Evolutionary conservation across 2,113 vertebrate genomes (phyloP).

Genomic region (Plotosus lineatus): DNA sequence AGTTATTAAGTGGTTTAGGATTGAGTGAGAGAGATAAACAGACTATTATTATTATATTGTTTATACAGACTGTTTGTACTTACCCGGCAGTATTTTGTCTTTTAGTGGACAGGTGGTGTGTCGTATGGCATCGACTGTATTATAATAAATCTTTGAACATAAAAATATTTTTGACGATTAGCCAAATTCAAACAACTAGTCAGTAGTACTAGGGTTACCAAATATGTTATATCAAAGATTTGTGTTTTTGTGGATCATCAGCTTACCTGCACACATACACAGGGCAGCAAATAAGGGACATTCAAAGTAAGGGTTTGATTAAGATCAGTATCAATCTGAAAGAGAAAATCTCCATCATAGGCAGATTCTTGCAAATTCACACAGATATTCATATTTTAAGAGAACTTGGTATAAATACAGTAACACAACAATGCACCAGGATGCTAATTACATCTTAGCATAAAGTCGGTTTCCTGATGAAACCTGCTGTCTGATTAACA

Average conservation of each 20-base stretch:
- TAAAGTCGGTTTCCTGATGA: too few relatives aligned
- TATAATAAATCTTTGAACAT: conserved; percentile 63
- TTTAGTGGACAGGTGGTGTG: conserved; percentile 74
- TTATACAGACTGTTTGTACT: conserved; percentile 57
- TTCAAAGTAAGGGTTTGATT: conserved; percentile 59
- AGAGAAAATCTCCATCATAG: not conserved
- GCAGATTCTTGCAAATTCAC: not conserved
- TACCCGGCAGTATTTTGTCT: conserved; percentile 66
- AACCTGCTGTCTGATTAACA: too few relatives aligned
- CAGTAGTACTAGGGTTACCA: not conserved
- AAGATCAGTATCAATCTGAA: conserved; percentile 58
- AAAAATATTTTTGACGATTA: not conserved
- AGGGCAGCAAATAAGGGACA: conserved; percentile 66
- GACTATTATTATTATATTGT: too few relatives aligned
- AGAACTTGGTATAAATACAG: not conserved
- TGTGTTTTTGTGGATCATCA: not conserved
- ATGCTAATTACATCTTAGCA: not conserved
- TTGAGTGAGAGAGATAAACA: too few relatives aligned
- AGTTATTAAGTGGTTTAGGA: too few relatives aligned
- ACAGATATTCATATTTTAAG: not conserved
- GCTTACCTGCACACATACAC: conserved; percentile 72
- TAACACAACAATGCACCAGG: not conserved
- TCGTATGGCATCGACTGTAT: conserved; percentile 66
- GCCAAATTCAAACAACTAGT: not conserved
- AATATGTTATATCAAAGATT: not conserved